A percentile compares a stretch with the other conserved stretches of the same genome.
These are phyloP conservation scores for Telmatochromis bifrenatus DNA, from an alignment of 2,113 vertebrate genomes.

Conservation along the genomic window DNA sequence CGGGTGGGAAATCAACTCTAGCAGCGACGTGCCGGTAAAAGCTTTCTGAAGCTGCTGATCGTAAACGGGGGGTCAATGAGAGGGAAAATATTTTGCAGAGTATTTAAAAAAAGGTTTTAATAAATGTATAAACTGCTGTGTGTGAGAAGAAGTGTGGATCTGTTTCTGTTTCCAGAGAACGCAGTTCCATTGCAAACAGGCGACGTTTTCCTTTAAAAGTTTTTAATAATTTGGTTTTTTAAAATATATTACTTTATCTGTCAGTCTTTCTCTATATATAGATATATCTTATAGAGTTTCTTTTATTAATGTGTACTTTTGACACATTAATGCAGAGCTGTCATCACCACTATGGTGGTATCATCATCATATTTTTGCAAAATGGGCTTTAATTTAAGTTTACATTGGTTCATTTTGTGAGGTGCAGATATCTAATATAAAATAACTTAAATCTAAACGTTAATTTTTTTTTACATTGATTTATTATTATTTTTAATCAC, in stretches of 20 bases:
- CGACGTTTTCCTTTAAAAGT: background rate
- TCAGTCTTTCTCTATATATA: rapidly evolving
- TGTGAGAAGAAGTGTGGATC: background rate
- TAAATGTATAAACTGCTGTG: rapidly evolving
- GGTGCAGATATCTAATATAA: background rate
- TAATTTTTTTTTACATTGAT: background rate
- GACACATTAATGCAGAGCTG: background rate
- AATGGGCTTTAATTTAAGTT: rapidly evolving
- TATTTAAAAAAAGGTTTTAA: background rate
- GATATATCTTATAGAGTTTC: background rate
- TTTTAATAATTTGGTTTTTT: rapidly evolving
- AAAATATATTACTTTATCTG: background rate
- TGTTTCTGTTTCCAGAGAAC: background rate
- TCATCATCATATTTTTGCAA: background rate
- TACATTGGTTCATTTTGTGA: background rate
- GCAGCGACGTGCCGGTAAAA: background rate
- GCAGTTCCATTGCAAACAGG: background rate
- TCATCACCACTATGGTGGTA: background rate
- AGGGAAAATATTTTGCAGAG: background rate
- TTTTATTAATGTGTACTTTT: background rate
- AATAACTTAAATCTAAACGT: background rate
- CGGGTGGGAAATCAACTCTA: background rate
- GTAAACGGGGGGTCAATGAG: rapidly evolving
- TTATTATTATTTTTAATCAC: background rate
- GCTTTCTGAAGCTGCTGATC: background rate